These are phyloP conservation scores for Tachyglossus aculeatus DNA, from an alignment of 2,797 vertebrate species.

Conservation along the genomic window DNA sequence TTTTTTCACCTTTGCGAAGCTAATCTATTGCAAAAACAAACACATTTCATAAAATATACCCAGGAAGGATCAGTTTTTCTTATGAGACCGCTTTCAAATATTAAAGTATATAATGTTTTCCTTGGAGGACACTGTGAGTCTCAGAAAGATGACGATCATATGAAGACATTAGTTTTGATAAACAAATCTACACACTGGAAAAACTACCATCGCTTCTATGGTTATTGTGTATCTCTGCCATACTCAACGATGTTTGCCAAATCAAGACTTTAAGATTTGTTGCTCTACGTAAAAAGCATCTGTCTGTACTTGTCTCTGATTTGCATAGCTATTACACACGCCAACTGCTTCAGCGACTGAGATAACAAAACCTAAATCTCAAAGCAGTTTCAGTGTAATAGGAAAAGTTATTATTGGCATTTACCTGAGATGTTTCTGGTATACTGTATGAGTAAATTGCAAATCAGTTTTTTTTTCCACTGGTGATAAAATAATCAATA, in stretches of 20 bases:
- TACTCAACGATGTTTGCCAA: background rate
- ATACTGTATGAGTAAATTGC: background rate
- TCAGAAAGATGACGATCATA: no score
- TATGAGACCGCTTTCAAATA: no score
- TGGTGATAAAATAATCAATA: slow-evolving; percentile 55
- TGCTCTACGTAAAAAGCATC: slow-evolving; percentile 6
- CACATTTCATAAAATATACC: no score
- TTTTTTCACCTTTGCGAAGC: no score
- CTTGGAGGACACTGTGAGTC: no score
- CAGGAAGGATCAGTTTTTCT: no score
- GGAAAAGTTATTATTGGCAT: background rate
- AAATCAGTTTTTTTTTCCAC: slow-evolving; percentile 35
- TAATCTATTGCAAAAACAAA: no score
- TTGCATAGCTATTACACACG: background rate
- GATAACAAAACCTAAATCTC: slow-evolving; percentile 30
- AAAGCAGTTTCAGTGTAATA: slow-evolving; percentile 25
- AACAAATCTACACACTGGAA: background rate
- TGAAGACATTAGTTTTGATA: no score
- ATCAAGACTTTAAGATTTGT: background rate
- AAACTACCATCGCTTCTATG: background rate
- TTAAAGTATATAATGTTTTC: no score
- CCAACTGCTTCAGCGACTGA: slow-evolving; percentile 11
- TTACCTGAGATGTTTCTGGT: slow-evolving; percentile 9
- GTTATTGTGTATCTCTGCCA: background rate
- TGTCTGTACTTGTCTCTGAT: background rate